Evolutionary conservation across 2,113 vertebrate species (phyloP).

Genomic region (Entomyzon cyanotis): DNA sequence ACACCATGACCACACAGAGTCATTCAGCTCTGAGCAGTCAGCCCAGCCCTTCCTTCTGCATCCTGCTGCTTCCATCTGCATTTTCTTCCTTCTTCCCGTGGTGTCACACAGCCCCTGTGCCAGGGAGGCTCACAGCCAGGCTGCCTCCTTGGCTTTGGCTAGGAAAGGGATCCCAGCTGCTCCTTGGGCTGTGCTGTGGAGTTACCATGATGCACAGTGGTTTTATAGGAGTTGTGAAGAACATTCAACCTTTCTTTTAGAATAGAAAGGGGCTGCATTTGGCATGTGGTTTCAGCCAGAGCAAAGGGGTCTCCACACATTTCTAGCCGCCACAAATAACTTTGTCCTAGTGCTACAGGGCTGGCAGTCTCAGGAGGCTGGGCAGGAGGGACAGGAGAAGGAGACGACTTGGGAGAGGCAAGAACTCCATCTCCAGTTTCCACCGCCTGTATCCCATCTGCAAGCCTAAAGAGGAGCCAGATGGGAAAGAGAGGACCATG

Average conservation of each 20-base stretch:
- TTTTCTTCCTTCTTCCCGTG: not conserved
- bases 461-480: not conserved
- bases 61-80: not conserved
- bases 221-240: not conserved
- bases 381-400: not conserved
- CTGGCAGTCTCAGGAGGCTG: not conserved
- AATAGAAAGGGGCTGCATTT: not conserved
- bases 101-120: not conserved
- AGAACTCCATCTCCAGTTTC: not conserved
- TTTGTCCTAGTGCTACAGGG: not conserved
- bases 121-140: not conserved
- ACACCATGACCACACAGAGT: accelerated
- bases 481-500: not conserved
- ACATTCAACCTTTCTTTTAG: not conserved
- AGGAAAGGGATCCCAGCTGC: not conserved
- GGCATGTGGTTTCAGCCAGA: not conserved
- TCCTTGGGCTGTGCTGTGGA: not conserved
- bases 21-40: not conserved
- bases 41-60: not conserved
- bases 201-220: not conserved
- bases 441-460: not conserved
- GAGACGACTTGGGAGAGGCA: not conserved
- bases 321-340: not conserved
- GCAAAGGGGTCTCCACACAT: accelerated
- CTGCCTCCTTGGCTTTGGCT: not conserved